Evolutionary conservation across 2,113 vertebrate genomes (phyloP).

Genomic region (Zosterops hypoxanthus): DNA sequence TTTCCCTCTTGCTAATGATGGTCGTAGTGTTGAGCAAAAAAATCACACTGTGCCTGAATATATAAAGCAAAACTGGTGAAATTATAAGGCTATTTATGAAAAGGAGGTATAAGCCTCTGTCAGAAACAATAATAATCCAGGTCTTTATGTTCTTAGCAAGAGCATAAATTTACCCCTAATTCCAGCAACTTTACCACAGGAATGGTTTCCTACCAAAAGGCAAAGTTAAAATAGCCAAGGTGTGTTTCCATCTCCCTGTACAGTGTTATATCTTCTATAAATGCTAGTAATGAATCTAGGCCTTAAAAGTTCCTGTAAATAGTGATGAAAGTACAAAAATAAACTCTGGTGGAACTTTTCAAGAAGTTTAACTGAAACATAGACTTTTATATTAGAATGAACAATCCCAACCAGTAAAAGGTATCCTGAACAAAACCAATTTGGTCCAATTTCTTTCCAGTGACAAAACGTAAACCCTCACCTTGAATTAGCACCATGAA

Average conservation of each 20-base stretch:
- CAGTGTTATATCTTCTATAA: not conserved
- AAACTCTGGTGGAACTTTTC: not conserved
- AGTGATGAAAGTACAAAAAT: not conserved
- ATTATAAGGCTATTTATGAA: not conserved
- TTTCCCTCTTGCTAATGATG: not conserved
- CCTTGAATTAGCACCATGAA: slow-evolving; percentile 55
- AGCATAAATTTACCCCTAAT: not conserved
- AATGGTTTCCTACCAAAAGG: not conserved
- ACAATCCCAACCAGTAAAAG: not conserved
- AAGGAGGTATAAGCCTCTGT: not conserved
- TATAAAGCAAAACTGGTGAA: not conserved
- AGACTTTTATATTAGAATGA: slow-evolving; percentile 11
- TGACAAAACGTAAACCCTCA: slow-evolving; percentile 61
- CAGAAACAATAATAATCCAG: not conserved
- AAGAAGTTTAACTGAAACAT: slow-evolving; percentile 4
- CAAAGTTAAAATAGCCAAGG: not conserved
- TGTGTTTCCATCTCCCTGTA: not conserved
- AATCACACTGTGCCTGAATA: not conserved
- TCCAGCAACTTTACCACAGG: not conserved
- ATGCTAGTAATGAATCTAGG: not conserved
- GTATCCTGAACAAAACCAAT: slow-evolving; percentile 35
- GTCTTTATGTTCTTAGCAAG: not conserved
- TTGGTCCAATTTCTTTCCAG: slow-evolving; percentile 46
- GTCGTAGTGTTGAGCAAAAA: not conserved
- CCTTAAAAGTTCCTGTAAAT: not conserved